Percentiles rank a stretch among this genome's conserved stretches.
phyloP scores from a whole-genome alignment of 2,113 vertebrate genomes.

The Misgurnus mizolepis region DNA sequence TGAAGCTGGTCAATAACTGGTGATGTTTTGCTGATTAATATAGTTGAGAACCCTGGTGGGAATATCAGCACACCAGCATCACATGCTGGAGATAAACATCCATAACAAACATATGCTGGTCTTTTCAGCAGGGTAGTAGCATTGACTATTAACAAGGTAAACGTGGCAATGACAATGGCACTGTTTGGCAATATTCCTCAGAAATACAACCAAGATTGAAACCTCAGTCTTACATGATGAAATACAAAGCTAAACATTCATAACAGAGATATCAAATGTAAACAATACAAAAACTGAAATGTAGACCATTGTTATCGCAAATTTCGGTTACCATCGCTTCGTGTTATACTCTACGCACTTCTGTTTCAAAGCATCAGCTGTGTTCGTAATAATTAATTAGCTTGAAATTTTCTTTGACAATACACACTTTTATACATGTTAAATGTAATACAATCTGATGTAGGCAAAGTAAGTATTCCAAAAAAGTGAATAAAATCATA shows the following conservation, averaged over 20 bases:
- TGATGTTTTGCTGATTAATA: too few relatives aligned
- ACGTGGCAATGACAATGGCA: slow-evolving; percentile 37
- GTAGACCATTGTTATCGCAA: neutral
- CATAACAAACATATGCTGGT: neutral
- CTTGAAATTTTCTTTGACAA: slow-evolving; percentile 28
- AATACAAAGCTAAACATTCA: slow-evolving; percentile 25
- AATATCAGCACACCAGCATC: too few relatives aligned
- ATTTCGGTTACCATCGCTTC: slow-evolving; percentile 19
- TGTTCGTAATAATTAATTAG: neutral
- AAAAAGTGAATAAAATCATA: slow-evolving; percentile 44
- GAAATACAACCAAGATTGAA: slow-evolving; percentile 22
- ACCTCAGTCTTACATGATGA: slow-evolving; percentile 5
- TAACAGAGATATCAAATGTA: slow-evolving; percentile 33
- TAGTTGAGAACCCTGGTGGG: too few relatives aligned
- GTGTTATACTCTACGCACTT: neutral
- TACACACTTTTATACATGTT: slow-evolving; percentile 17
- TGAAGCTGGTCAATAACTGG: too few relatives aligned
- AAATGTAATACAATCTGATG: slow-evolving; percentile 22
- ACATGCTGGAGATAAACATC: too few relatives aligned
- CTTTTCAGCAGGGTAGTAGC: neutral
- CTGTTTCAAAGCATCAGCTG: neutral
- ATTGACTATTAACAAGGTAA: slow-evolving; percentile 32
- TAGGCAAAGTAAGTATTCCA: slow-evolving; percentile 19
- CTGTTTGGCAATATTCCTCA: slow-evolving; percentile 13
- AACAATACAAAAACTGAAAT: slow-evolving; percentile 28